Conservation (phyloP, 1,140 invertebrate genomes). For the Hormaphis cornu region DNA sequence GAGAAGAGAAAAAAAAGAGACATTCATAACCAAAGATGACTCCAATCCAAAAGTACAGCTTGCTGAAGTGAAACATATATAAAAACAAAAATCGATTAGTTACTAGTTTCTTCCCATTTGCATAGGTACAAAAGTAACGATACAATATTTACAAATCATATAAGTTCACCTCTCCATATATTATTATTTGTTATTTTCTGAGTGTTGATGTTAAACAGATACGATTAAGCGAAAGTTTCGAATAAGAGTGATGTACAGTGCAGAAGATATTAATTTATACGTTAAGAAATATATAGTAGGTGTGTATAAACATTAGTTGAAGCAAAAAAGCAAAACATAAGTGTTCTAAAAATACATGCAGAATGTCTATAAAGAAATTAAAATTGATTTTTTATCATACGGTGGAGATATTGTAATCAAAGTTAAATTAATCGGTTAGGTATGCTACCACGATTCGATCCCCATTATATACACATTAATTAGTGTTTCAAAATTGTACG, state of each 20-base stretch:
- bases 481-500: too few relatives aligned
- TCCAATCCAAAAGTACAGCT: constrained; percentile 31
- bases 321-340: background rate
- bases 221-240: background rate
- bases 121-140: constrained; percentile 14
- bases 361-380: too few relatives aligned
- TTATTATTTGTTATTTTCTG: background rate
- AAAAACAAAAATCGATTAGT: constrained; percentile 30
- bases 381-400: too few relatives aligned
- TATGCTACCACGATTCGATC: too few relatives aligned
- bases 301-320: background rate
- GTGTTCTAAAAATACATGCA: background rate
- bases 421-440: too few relatives aligned
- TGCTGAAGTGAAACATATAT: constrained; percentile 18
- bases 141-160: constrained; percentile 32
- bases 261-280: background rate
- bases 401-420: too few relatives aligned
- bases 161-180: constrained; percentile 27
- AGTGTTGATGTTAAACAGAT: background rate
- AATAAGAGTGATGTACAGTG: background rate
- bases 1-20: background rate
- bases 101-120: background rate
- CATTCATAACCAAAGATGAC: constrained; percentile 14
- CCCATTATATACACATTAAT: too few relatives aligned
- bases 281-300: background rate